Base-by-base conservation (phyloP, 2,888 invertebrate genomes). In the Trachelus stipa region DNA sequence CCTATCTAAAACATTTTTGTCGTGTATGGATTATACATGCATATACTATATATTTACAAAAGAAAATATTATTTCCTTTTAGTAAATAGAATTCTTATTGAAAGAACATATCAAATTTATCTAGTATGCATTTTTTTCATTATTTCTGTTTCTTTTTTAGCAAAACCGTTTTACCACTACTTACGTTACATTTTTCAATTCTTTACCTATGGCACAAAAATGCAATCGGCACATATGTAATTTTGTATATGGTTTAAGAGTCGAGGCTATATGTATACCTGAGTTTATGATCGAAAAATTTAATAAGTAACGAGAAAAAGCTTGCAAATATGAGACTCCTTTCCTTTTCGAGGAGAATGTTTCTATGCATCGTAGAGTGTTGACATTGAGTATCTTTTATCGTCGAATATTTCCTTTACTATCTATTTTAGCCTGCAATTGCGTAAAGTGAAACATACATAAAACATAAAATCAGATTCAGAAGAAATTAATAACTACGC, bases 91-190 rank as follows among this genome's bases (percentile, higher is more conserved):
- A 81, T 79, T 79, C 77, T 79, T 40, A 75, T 79, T 76, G 77
- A 81, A 80, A 73, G 76, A 74, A 78, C 78, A 56, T 71, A 79
- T 82, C 82, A 75, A 37, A 76, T 79, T 84, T 81, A 71, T 82
- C 79, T 85, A 81, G 84, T 82, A 85, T 87, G 89, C 88, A 88
- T 88, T 87, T 87, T 87, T 84, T 82, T 80, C 75, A 75, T 77
- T 77, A 78, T 77, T 34, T 77, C 79, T 34, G 71, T 77, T 77
- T 79, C 71, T 12, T 77, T 79, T 76, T 37, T 40, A 75, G 74
- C 79, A 76, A 79, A 80, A 68, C 15, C 15, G 30, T 69, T 34
- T 37, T 23, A 76, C 34, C 56, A 30, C 77, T 78, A 75, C 69
- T 79, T 77, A 68, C 71, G 78, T 78, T 78, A 75, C 77, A 76